Percentiles rank a stretch among this genome's conserved stretches.
Evolutionary conservation across 2,797 vertebrate genomes (phyloP).

Genomic region (Anas bahamensis): DNA sequence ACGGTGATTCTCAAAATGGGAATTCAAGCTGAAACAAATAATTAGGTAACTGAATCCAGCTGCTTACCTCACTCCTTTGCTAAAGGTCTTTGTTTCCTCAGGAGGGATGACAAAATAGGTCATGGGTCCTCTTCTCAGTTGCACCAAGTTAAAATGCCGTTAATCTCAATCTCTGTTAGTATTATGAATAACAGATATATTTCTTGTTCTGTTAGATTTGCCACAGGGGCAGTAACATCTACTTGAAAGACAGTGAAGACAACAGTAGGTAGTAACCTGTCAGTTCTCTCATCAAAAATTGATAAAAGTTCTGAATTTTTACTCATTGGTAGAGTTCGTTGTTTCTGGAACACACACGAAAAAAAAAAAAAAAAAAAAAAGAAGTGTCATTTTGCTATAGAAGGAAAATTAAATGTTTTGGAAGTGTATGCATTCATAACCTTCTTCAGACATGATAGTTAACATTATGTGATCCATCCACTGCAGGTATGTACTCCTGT

Average conservation of each 20-base stretch:
- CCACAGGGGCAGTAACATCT: neutral
- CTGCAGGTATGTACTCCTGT: neutral
- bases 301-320: neutral
- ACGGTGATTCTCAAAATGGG: neutral
- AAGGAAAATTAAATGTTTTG: neutral
- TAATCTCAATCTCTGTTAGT: neutral
- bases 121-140: neutral
- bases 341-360: neutral
- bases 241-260: neutral
- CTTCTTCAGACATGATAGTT: neutral
- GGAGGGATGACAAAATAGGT: neutral
- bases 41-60: neutral
- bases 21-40: neutral
- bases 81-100: neutral
- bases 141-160: neutral
- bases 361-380: neutral
- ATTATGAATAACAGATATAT: neutral
- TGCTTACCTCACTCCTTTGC: neutral
- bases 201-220: neutral
- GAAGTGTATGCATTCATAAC: neutral
- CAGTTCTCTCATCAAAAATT: neutral
- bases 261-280: neutral
- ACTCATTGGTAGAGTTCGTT: neutral
- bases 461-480: fast-evolving
- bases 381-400: neutral